Percentiles rank a stretch among this genome's conserved stretches.
phyloP scores from a whole-genome alignment of 2,888 invertebrate genomes.

The Eilema caniola region DNA sequence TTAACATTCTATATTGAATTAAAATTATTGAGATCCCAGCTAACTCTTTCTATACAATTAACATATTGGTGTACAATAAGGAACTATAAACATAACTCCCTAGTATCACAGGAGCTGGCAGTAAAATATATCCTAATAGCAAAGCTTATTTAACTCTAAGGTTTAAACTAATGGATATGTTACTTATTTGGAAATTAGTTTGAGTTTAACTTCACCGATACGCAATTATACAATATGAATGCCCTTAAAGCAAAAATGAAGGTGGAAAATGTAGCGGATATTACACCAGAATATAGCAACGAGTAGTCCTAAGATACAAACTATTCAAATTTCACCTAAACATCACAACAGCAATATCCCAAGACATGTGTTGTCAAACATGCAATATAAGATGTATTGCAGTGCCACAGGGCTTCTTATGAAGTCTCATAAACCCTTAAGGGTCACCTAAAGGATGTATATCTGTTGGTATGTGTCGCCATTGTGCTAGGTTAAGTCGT shows the following conservation, averaged over 20 bases:
- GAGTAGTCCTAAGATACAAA: neutral
- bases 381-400: conserved; percentile 66
- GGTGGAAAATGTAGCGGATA: neutral
- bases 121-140: too few species aligned
- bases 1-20: too few species aligned
- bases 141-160: too few species aligned
- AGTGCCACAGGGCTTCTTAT: conserved; percentile 49
- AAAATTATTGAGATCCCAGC: too few species aligned
- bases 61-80: too few species aligned
- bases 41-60: too few species aligned
- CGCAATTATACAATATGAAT: too few species aligned
- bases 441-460: conserved; percentile 59
- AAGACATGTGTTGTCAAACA: conserved; percentile 58
- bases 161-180: too few species aligned
- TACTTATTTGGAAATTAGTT: too few species aligned
- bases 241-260: neutral
- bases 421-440: conserved; percentile 63
- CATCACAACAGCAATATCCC: conserved; percentile 30
- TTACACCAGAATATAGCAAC: neutral
- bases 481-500: conserved; percentile 43
- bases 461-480: conserved; percentile 44
- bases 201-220: too few species aligned
- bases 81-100: too few species aligned
- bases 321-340: conserved; percentile 20
- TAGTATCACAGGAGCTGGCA: too few species aligned